Evolutionary conservation across 2,888 invertebrate species (phyloP).

Genomic region (Macropis europaea): DNA sequence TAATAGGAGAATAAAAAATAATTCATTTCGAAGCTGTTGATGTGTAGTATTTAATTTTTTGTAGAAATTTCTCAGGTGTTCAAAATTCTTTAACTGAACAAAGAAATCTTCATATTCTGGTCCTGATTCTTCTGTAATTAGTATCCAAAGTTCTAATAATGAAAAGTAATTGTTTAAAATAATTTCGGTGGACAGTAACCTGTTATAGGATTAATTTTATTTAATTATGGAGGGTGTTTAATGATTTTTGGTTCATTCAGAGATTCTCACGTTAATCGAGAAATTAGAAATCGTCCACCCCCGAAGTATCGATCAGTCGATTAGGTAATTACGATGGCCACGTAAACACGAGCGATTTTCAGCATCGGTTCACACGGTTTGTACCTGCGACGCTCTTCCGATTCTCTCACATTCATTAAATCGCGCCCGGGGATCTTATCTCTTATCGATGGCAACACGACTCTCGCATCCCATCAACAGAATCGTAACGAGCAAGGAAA

Average conservation of each 20-base stretch:
- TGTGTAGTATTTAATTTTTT: too few species aligned
- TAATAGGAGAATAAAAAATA: not conserved
- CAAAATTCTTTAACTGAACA: too few species aligned
- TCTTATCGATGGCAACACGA: conserved; percentile 52
- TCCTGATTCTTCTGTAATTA: too few species aligned
- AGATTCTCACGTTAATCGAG: conserved; percentile 19
- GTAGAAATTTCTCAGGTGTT: too few species aligned
- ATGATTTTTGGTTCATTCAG: too few species aligned
- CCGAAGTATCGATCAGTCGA: not conserved
- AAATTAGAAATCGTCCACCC: not conserved
- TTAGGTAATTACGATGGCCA: conserved; percentile 35
- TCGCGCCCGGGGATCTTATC: conserved; percentile 50
- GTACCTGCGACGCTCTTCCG: conserved; percentile 35
- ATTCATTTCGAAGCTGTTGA: too few species aligned
- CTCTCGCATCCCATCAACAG: conserved; percentile 27
- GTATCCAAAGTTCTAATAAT: too few species aligned
- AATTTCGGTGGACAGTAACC: too few species aligned
- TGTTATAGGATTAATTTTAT: too few species aligned
- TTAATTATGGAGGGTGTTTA: too few species aligned
- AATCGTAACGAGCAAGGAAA: conserved; percentile 22
- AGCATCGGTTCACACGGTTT: conserved; percentile 49
- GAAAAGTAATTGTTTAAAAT: too few species aligned
- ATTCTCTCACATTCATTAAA: conserved; percentile 61
- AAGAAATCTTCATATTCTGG: too few species aligned
- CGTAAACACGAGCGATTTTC: conserved; percentile 5